Percentiles rank a stretch among this genome's conserved stretches.
Conservation (phyloP, 2,888 invertebrate genomes). For the Phengaris arion region DNA sequence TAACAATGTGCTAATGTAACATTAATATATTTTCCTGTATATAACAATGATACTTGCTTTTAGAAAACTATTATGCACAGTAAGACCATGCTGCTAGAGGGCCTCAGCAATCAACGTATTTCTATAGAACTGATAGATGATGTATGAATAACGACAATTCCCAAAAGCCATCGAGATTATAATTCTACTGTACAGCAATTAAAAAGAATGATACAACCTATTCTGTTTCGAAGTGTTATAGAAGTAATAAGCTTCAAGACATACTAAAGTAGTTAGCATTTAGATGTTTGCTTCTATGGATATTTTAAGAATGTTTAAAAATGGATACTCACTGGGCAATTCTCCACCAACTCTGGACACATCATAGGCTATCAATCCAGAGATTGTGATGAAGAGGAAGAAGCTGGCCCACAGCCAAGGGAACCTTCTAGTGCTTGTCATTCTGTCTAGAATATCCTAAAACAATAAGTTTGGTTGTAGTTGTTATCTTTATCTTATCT, state of each 20-base stretch:
- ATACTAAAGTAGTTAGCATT: too few relatives aligned
- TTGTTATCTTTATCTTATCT: not conserved
- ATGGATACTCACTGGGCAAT: conserved; percentile 81
- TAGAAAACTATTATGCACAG: not conserved
- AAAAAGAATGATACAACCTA: too few relatives aligned
- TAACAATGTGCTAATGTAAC: not conserved
- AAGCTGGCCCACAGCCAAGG: conserved; percentile 84
- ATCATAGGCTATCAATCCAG: conserved; percentile 82
- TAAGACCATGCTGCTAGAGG: too few relatives aligned
- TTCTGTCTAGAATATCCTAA: conserved; percentile 77
- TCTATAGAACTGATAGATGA: too few relatives aligned
- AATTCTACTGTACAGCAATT: too few relatives aligned
- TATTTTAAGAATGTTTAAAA: not conserved
- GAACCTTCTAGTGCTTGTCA: conserved; percentile 80
- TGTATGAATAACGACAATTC: too few relatives aligned
- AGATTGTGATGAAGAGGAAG: conserved; percentile 79
- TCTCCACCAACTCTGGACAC: conserved; percentile 82
- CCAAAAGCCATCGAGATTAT: too few relatives aligned
- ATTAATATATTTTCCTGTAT: not conserved
- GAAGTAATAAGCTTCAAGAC: too few relatives aligned
- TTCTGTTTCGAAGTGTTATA: too few relatives aligned
- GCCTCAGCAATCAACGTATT: too few relatives aligned
- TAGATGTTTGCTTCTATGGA: too few relatives aligned
- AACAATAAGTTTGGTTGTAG: conserved; percentile 28
- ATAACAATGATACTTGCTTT: not conserved